These are phyloP conservation scores for Cynopterus brachyotis DNA, from an alignment of 2,113 vertebrate genomes.

Conservation along the genomic window DNA sequence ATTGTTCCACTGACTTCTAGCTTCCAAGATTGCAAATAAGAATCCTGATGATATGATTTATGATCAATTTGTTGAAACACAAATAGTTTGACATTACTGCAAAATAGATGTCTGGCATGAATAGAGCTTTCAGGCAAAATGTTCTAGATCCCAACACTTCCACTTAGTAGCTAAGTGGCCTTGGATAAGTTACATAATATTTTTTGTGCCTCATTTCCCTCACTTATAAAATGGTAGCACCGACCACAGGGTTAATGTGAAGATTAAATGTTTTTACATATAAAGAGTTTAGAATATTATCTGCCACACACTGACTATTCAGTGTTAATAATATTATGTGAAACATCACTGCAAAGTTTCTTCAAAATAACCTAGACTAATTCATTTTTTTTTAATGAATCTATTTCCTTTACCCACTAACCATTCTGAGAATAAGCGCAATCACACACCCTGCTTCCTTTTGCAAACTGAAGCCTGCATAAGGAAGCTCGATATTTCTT, in stretches of 20 bases:
- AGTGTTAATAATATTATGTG: background rate
- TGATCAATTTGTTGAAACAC: background rate
- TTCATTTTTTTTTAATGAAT: background rate
- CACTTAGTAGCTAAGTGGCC: background rate
- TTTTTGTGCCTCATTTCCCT: background rate
- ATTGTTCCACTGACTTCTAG: background rate
- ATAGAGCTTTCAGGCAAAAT: background rate
- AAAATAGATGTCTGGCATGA: fast-evolving
- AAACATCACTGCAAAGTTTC: background rate
- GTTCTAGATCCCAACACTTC: no score
- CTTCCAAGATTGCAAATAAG: background rate
- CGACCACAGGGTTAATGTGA: background rate
- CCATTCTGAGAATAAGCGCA: background rate
- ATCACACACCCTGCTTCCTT: background rate
- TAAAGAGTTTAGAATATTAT: background rate
- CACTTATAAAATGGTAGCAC: background rate
- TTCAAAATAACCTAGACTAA: background rate
- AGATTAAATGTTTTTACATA: background rate
- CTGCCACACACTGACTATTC: background rate
- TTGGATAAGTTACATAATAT: background rate
- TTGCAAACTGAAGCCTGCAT: background rate
- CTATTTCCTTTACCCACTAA: background rate
- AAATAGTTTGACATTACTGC: fast-evolving
- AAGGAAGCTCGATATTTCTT: background rate
- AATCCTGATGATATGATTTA: background rate